These are phyloP conservation scores for Entomobrya multifasciata DNA, from an alignment of 2,888 invertebrate species.

Conservation along the genomic window DNA sequence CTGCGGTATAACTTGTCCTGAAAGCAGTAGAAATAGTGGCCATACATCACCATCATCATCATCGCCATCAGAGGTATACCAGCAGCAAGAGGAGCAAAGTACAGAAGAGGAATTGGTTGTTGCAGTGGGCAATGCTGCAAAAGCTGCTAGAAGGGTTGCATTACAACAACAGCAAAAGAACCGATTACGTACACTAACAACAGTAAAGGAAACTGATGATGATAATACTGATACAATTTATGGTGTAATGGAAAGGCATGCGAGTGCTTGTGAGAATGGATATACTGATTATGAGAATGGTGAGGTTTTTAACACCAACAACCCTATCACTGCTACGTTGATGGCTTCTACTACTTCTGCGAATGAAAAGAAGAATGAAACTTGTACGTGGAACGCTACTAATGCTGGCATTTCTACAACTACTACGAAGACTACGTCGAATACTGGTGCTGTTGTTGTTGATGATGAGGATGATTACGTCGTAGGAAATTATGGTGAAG, in stretches of 20 bases:
- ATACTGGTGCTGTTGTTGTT: conserved; percentile 38
- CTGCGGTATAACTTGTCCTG: neutral
- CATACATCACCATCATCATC: neutral
- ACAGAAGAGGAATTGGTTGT: conserved; percentile 34
- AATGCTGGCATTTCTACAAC: conserved; percentile 1
- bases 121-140: conserved; percentile 63
- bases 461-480: conserved; percentile 63
- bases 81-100: conserved; percentile 21
- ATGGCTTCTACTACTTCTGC: neutral
- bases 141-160: conserved; percentile 53
- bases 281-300: neutral
- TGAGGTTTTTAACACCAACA: conserved; percentile 15
- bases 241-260: neutral
- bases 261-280: neutral
- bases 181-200: conserved; percentile 9
- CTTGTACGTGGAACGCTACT: conserved; percentile 5
- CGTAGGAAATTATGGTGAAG: conserved; percentile 54
- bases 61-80: neutral
- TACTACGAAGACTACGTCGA: conserved; percentile 38
- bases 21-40: neutral
- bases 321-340: neutral
- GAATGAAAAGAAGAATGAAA: conserved; percentile 48
- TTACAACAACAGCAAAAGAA: conserved; percentile 6
- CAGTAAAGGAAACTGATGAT: neutral
- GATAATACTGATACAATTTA: neutral